These are phyloP conservation scores for Druceiella hillmani DNA, from an alignment of 2,888 invertebrate genomes.

Conservation along the genomic window DNA sequence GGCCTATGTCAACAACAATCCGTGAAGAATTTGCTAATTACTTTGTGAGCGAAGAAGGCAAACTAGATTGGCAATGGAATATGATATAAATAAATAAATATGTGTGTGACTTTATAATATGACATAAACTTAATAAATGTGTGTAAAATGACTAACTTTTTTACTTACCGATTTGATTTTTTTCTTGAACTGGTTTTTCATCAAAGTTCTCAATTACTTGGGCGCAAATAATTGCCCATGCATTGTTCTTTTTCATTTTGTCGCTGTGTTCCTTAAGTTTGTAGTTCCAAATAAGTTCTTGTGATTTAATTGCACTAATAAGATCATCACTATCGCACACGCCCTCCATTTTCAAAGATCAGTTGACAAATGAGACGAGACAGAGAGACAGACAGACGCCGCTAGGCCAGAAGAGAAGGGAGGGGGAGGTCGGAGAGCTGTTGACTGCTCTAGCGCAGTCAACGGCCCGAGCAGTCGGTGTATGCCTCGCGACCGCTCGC, in stretches of 20 bases:
- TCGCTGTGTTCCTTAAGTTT: constrained; percentile 22
- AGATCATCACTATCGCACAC: constrained; percentile 23
- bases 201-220: constrained; percentile 24
- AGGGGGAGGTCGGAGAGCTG: constrained; percentile 13
- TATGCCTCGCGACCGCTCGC: constrained; percentile 16
- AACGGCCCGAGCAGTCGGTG: constrained; percentile 21
- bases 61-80: constrained; percentile 26
- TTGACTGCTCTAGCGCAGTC: background rate
- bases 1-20: constrained; percentile 24
- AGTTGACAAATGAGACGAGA: constrained; percentile 7
- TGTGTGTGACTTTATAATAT: constrained; percentile 8
- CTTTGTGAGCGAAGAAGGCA: constrained; percentile 26
- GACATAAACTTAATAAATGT: constrained; percentile 1
- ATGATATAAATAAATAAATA: constrained; percentile 22
- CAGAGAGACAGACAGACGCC: constrained; percentile 1
- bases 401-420: constrained; percentile 8
- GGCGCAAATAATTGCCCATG: constrained; percentile 25
- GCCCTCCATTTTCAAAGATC: constrained; percentile 21
- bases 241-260: constrained; percentile 24
- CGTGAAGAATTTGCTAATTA: constrained; percentile 25
- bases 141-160: constrained; percentile 13
- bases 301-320: constrained; percentile 23
- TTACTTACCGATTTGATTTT: constrained; percentile 20
- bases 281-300: constrained; percentile 24
- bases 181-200: constrained; percentile 21